phyloP scores from a whole-genome alignment of 2,888 invertebrate species.

The Iphiclides podalirius region DNA sequence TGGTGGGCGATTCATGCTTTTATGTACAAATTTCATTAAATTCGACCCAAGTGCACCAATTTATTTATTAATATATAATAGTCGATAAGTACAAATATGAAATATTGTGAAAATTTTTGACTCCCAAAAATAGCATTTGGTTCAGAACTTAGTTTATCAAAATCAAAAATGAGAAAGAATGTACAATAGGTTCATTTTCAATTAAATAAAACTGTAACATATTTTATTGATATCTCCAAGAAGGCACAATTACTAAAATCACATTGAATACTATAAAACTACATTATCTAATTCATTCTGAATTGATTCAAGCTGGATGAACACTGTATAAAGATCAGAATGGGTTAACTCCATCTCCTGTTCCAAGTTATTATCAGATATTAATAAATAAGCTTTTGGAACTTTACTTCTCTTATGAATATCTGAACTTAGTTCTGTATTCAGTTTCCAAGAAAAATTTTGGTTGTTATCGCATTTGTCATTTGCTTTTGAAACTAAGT shows the following conservation, averaged over 20 bases:
- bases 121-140: too few species aligned
- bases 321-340: conserved; percentile 61
- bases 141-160: too few species aligned
- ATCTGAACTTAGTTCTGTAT: conserved; percentile 69
- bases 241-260: conserved; percentile 16
- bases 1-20: too few species aligned
- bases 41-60: too few species aligned
- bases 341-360: conserved; percentile 65
- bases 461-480: conserved; percentile 41
- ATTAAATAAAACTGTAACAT: too few species aligned
- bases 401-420: conserved; percentile 61
- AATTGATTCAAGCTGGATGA: conserved; percentile 65
- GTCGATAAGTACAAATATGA: too few species aligned
- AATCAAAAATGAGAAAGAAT: too few species aligned
- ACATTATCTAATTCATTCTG: conserved; percentile 69
- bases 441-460: conserved; percentile 60
- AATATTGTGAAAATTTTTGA: too few species aligned
- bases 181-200: too few species aligned
- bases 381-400: conserved; percentile 59
- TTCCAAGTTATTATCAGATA: conserved; percentile 39
- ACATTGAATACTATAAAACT: conserved; percentile 1
- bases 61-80: too few species aligned
- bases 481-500: conserved; percentile 43
- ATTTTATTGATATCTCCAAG: not conserved
- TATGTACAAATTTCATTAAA: too few species aligned